These are phyloP conservation scores for Rhinogobius similis DNA, from an alignment of 2,113 vertebrate species.

Conservation along the genomic window DNA sequence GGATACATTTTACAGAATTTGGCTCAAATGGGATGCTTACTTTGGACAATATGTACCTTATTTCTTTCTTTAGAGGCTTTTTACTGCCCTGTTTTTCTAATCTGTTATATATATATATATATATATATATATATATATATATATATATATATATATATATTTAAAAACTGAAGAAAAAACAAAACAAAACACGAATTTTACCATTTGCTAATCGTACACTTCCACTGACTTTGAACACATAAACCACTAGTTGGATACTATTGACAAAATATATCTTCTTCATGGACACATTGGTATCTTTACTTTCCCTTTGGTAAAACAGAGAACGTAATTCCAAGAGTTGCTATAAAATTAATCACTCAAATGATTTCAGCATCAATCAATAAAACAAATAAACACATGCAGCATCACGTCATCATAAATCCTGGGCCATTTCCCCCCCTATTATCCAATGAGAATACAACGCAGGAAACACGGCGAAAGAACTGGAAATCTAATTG, in stretches of 20 bases:
- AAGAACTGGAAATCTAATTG: not conserved
- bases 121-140: too few species aligned
- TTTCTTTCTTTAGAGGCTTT: too few species aligned
- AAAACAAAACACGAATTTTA: too few species aligned
- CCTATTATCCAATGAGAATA: not conserved
- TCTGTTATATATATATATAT: too few species aligned
- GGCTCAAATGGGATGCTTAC: too few species aligned
- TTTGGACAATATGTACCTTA: too few species aligned
- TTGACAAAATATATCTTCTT: not conserved
- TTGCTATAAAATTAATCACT: not conserved
- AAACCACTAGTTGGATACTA: not conserved
- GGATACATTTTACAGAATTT: too few species aligned
- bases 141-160: too few species aligned
- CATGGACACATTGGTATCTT: not conserved
- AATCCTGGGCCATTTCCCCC: not conserved
- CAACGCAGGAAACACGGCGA: not conserved
- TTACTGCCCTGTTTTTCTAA: too few species aligned
- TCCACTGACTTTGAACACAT: not conserved
- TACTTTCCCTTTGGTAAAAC: not conserved
- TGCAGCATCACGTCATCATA: not conserved
- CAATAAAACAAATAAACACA: not conserved
- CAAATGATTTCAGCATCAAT: not conserved
- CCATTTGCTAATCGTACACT: not conserved
- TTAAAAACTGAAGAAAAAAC: too few species aligned
- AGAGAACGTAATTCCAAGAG: not conserved